Conservation (phyloP, 1,140 invertebrate species). For the Zaprionus davidi region DNA sequence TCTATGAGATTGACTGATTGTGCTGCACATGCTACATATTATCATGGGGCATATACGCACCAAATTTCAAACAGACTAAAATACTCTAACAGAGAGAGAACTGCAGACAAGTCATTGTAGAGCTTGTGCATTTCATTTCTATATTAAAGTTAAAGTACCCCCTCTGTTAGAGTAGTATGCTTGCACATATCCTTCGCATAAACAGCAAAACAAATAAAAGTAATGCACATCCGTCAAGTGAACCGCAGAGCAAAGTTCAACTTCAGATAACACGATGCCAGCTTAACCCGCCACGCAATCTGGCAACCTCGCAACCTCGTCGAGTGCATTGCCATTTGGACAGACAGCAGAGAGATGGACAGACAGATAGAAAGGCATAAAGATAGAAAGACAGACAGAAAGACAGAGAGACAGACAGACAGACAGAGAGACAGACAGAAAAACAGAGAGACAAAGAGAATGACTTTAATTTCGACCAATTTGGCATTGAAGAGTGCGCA, state of each 20-base stretch:
- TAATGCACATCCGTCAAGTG: neutral
- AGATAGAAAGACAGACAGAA: neutral
- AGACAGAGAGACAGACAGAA: neutral
- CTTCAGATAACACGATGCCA: neutral
- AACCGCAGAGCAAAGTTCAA: slow-evolving; percentile 4
- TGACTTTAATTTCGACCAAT: slow-evolving; percentile 1
- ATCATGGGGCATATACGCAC: neutral
- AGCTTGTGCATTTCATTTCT: neutral
- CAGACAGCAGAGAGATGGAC: neutral
- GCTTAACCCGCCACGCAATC: neutral
- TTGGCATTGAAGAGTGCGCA: neutral
- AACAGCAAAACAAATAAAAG: slow-evolving; percentile 2
- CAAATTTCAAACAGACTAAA: neutral
- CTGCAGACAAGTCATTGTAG: no score
- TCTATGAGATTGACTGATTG: neutral
- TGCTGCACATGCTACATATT: neutral
- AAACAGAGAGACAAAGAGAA: neutral
- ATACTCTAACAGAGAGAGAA: neutral
- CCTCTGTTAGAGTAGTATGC: neutral
- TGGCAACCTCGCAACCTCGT: neutral
- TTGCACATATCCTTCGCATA: neutral
- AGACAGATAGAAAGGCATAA: neutral
- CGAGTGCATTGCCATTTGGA: neutral
- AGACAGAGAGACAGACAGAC: neutral
- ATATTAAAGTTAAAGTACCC: neutral